Conservation (phyloP, 2,888 invertebrate species). For the Drosophila meridionalis region DNA sequence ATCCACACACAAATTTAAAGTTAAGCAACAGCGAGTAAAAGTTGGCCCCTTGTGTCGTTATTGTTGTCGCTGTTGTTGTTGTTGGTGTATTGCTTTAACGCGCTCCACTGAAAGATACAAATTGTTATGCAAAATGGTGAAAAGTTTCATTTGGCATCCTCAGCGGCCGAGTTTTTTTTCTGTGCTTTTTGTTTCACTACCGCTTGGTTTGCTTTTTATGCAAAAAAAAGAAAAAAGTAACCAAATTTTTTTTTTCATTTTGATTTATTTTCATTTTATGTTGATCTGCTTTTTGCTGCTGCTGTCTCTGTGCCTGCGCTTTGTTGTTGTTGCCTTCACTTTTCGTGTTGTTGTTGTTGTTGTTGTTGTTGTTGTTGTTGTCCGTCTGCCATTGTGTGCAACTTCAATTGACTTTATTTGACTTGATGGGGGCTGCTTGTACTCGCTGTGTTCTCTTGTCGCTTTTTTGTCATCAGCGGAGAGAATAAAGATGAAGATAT, state of each 20-base stretch:
- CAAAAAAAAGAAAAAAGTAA: conserved; percentile 37
- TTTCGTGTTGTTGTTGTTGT: neutral
- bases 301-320: conserved; percentile 63
- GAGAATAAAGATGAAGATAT: neutral
- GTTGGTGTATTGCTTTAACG: conserved; percentile 70
- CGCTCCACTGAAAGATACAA: conserved; percentile 80
- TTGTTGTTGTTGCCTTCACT: conserved; percentile 54
- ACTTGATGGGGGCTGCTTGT: conserved; percentile 56
- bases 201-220: conserved; percentile 61
- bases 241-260: conserved; percentile 47
- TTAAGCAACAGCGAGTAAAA: conserved; percentile 78
- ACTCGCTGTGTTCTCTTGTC: conserved; percentile 29
- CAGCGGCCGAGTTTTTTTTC: conserved; percentile 52
- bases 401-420: conserved; percentile 77
- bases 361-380: conserved; percentile 41
- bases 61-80: conserved; percentile 22
- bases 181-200: conserved; percentile 23
- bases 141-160: conserved; percentile 76
- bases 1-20: conserved; percentile 61
- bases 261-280: conserved; percentile 80
- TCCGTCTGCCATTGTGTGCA: conserved; percentile 51
- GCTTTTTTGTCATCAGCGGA: conserved; percentile 33
- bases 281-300: conserved; percentile 66
- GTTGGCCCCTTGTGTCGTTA: conserved; percentile 64
- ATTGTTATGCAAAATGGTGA: conserved; percentile 81